phyloP scores from a whole-genome alignment of 2,888 invertebrate species.

The Hydraecia micacea region DNA sequence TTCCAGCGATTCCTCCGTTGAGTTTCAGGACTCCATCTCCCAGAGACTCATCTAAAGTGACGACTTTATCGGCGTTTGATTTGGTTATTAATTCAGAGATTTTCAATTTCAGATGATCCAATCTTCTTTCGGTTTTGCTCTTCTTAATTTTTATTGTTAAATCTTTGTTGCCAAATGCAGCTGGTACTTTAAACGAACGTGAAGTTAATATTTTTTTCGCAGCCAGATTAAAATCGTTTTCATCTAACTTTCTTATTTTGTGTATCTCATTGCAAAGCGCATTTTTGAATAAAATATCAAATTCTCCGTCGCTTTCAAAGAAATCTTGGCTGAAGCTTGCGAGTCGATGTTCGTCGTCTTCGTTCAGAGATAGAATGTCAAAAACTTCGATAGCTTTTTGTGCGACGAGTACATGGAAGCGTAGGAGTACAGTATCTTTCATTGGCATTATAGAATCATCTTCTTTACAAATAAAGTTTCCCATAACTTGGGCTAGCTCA shows the following conservation, averaged over 20 bases:
- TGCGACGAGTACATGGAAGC: conserved; percentile 52
- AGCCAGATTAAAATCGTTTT: conserved; percentile 8
- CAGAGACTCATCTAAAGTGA: conserved; percentile 39
- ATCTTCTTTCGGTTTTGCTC: conserved; percentile 36
- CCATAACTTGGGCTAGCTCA: background rate
- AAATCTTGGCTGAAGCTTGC: conserved; percentile 47
- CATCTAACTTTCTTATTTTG: conserved; percentile 5
- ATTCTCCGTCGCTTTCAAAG: conserved; percentile 27
- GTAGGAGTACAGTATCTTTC: conserved; percentile 35
- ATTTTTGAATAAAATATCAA: conserved; percentile 30
- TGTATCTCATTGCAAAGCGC: conserved; percentile 24
- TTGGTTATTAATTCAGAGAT: conserved; percentile 31
- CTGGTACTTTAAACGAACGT: conserved; percentile 50
- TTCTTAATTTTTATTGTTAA: conserved; percentile 12
- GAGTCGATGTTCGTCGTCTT: conserved; percentile 36
- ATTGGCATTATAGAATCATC: conserved; percentile 26
- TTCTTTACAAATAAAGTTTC: conserved; percentile 22
- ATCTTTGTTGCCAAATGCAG: conserved; percentile 50
- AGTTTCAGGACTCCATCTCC: conserved; percentile 15
- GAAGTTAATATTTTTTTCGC: conserved; percentile 28
- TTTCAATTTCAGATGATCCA: conserved; percentile 28
- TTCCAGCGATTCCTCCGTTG: conserved; percentile 43
- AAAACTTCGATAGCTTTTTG: conserved; percentile 41
- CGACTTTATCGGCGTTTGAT: conserved; percentile 14
- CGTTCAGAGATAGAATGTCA: conserved; percentile 14